These are phyloP conservation scores for Agelaius phoeniceus DNA, from an alignment of 2,113 vertebrate species.

Conservation along the genomic window DNA sequence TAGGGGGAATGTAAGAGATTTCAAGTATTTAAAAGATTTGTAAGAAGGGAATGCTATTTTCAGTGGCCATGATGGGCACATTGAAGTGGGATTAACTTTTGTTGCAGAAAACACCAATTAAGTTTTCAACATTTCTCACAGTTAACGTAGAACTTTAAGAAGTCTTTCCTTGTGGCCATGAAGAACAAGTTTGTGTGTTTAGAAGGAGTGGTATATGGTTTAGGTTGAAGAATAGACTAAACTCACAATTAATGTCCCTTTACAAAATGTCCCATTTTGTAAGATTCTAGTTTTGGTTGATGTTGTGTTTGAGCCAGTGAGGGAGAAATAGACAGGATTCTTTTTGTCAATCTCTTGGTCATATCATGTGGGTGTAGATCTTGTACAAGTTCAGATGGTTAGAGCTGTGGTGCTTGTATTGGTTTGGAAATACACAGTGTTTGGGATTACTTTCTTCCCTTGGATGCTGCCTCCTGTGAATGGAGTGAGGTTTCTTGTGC, in stretches of 20 bases:
- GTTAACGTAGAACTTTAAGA: not conserved
- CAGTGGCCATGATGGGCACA: not conserved
- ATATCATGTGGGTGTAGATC: not conserved
- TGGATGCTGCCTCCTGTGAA: not conserved
- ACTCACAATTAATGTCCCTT: not conserved
- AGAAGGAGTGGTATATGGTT: not conserved
- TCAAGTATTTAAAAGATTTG: slow-evolving; percentile 4
- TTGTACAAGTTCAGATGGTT: not conserved
- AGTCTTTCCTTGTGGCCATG: not conserved
- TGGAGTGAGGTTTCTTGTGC: not conserved
- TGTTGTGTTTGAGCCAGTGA: not conserved
- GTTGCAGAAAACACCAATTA: not conserved
- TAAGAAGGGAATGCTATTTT: not conserved
- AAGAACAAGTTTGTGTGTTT: not conserved
- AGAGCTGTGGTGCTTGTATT: not conserved
- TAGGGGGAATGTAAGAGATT: not conserved
- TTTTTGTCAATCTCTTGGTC: not conserved
- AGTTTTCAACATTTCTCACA: not conserved
- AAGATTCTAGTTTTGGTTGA: not conserved
- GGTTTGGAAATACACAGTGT: fast-evolving
- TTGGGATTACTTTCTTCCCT: not conserved
- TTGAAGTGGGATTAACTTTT: slow-evolving; percentile 14
- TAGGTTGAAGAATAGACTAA: not conserved
- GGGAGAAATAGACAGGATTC: not conserved
- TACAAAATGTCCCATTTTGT: not conserved